Evolutionary conservation across 2,113 vertebrate genomes (phyloP), one percentile per base, ranked within the genome.

Genomic region (Agelaius phoeniceus): DNA sequence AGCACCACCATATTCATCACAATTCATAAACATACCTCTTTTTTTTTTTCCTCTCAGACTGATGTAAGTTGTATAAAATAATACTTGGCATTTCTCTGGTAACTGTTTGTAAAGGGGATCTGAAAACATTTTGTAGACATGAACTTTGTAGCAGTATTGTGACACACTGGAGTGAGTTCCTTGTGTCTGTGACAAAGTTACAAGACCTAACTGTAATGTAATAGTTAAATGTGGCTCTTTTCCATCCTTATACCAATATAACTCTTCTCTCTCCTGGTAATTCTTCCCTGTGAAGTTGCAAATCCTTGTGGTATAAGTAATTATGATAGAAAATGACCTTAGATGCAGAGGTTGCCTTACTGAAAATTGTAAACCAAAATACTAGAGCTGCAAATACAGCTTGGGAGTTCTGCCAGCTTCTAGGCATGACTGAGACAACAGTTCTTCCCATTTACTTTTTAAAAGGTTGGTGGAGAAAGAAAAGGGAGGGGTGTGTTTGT

Each of bases 61-160:
- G 76, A 81, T 92, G 80, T 89, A 74, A 93, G 43, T 63, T 85
- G 19, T 51, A 23, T 93, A 80, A 96, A 97, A 94, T 84, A 93
- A 61, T 58, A 49, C 57, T 90, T 87, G 81, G 48, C 66, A 5
- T 73, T 96, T 91, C 37, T 80, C 23, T 88, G 63, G 51, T 80
- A 69, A 62, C 55, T 78, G 8, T 82, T 90, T 73, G 10, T 68
- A 73, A 72, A 79, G 52, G 49, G 3, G 0, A 39, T 43, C n/a
- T 85, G 84, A 91, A 85, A 94, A 77, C 51, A 15, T 41, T 80
- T 83, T 77, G 74, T 91, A 55, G 82, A 43, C 10, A 1, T 35
- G 84, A 87, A 79, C 82, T 90, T 93, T 55, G 59, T 48, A 71
- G 67, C 27, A 28, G n/a, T 37, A 12, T 75, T 90, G 46, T 94